These are phyloP conservation scores for Microcebus jonahi DNA, from an alignment of 2,113 vertebrate genomes.

Conservation along the genomic window DNA sequence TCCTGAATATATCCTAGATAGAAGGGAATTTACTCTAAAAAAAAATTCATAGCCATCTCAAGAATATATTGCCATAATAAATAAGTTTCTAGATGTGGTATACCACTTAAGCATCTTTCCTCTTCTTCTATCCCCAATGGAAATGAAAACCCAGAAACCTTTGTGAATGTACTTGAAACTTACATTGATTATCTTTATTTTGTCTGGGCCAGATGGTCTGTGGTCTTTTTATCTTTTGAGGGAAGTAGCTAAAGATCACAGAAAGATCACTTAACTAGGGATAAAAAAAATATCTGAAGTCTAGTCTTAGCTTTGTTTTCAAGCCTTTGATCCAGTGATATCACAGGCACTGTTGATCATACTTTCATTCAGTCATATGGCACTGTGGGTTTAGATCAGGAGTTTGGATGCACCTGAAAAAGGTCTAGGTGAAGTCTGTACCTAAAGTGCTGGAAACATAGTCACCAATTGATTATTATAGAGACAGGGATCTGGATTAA, in stretches of 20 bases:
- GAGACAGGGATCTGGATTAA: background rate
- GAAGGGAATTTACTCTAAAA: constrained; percentile 8
- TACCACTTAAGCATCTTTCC: background rate
- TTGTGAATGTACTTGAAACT: constrained; percentile 32
- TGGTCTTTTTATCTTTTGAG: constrained; percentile 47
- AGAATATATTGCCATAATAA: constrained; percentile 13
- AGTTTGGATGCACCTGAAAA: background rate
- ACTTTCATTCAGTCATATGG: background rate
- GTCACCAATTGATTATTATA: background rate
- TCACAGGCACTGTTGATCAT: background rate
- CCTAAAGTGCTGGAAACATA: background rate
- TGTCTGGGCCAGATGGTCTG: constrained; percentile 16
- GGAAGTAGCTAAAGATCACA: constrained; percentile 4
- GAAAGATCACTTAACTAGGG: background rate
- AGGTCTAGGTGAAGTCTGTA: background rate
- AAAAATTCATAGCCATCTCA: background rate
- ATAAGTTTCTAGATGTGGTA: background rate
- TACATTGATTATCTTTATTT: constrained; percentile 56
- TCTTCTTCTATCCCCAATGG: background rate
- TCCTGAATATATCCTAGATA: background rate
- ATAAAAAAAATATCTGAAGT: constrained; percentile 15
- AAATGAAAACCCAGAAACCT: constrained; percentile 45
- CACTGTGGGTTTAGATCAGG: background rate
- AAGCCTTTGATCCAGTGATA: background rate
- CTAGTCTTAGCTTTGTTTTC: background rate